Evolutionary conservation across 2,888 invertebrate genomes (phyloP).

Genomic region (Sinohyriopsis cumingii): DNA sequence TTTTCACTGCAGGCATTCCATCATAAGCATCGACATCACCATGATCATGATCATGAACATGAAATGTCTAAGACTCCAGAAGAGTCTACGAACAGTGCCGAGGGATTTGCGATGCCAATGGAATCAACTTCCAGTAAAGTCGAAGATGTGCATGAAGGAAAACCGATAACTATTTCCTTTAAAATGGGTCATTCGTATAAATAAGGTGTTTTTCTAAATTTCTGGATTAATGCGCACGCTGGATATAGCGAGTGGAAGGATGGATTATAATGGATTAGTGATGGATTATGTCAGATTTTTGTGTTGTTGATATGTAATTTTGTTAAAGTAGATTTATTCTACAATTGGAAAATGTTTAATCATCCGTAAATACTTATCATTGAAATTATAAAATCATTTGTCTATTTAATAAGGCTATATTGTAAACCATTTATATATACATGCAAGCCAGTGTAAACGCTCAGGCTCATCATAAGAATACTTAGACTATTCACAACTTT

Average conservation of each 20-base stretch:
- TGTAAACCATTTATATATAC: too few relatives aligned
- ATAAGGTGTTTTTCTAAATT: conserved; percentile 19
- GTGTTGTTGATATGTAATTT: conserved; percentile 2
- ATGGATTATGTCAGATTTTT: not conserved
- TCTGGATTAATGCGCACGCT: not conserved
- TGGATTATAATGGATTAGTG: not conserved
- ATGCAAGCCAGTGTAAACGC: too few relatives aligned
- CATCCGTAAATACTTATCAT: not conserved
- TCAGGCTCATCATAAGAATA: too few relatives aligned
- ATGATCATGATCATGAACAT: conserved; percentile 69
- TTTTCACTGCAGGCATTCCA: conserved; percentile 91
- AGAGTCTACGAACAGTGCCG: conserved; percentile 91
- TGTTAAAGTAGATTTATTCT: conserved; percentile 1
- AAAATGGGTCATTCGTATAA: conserved; percentile 60
- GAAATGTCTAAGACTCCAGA: conserved; percentile 91
- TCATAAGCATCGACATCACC: conserved; percentile 77
- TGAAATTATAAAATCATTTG: too few relatives aligned
- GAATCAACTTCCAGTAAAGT: conserved; percentile 52
- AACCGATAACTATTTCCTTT: conserved; percentile 64
- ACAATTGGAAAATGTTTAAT: not conserved
- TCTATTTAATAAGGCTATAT: too few relatives aligned
- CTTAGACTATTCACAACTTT: too few relatives aligned
- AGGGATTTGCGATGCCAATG: conserved; percentile 76
- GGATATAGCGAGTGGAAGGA: not conserved
- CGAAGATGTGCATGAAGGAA: conserved; percentile 47